Conservation (phyloP, 2,888 invertebrate genomes). For the Sussaba pulchella region DNA sequence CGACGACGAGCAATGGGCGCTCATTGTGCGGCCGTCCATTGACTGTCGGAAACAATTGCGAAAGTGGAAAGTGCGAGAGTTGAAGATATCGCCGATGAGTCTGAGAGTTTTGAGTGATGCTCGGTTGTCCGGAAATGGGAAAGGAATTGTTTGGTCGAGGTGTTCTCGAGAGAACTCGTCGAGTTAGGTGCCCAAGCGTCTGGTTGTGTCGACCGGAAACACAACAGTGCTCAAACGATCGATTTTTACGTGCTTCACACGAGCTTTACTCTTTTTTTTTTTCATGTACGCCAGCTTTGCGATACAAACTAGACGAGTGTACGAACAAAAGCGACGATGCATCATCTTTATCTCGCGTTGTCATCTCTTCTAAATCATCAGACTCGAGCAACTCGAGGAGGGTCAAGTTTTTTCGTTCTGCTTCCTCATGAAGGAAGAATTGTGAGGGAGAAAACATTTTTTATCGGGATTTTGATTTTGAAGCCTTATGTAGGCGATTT, state of each 20-base stretch:
- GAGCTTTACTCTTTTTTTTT: background rate
- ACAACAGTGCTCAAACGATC: conserved; percentile 14
- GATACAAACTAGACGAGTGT: too few species aligned
- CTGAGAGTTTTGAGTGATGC: background rate
- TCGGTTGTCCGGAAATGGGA: background rate
- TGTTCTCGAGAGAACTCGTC: background rate
- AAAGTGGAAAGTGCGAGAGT: background rate
- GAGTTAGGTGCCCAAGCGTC: background rate
- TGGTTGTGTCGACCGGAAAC: background rate
- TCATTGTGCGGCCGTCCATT: conserved; percentile 3
- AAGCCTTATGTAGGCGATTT: too few species aligned
- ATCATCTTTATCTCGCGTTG: too few species aligned
- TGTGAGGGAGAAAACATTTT: too few species aligned
- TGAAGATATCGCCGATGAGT: background rate
- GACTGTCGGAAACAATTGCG: conserved; percentile 5
- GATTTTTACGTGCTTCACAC: background rate
- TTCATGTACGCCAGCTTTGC: background rate
- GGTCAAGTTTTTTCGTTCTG: too few species aligned
- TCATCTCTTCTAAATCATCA: too few species aligned
- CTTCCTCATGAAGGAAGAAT: too few species aligned
- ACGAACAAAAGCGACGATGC: too few species aligned
- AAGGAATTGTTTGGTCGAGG: background rate
- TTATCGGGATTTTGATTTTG: too few species aligned
- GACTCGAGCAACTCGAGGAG: too few species aligned
- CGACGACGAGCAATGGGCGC: background rate